Base-by-base conservation (phyloP, 1,140 invertebrate genomes). In the Limonius californicus region DNA sequence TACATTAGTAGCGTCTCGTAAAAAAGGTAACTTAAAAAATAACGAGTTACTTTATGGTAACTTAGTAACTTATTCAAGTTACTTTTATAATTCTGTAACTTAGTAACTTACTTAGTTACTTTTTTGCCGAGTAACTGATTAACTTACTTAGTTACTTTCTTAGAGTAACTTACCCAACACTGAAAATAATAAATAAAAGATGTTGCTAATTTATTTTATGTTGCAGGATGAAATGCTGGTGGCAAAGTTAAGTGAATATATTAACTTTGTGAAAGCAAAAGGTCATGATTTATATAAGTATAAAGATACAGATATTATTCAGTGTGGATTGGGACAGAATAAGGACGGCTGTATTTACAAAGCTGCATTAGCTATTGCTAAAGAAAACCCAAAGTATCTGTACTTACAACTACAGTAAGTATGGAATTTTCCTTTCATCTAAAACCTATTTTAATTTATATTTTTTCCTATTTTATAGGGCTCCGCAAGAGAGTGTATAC, bases 381-480 rank as follows among this genome's bases (percentile, higher is more conserved):
- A 54, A 4, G 21, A 56, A 16, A 23, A 61, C 4, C 27, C 21
- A n/a, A 45, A 61, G 1, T 35, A 16, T 20, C 39, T 65, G 32
- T 65, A 65, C 54, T 39, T 68, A 7, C 53, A 66, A 16, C 57
- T 62, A 21, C 42, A 61, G 66, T 68, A 60, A 54, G 57, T 62
- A n/a, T 35, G n/a, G 32, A n/a, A 8, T 8, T n/a, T 35, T 35
- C n/a, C n/a, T 35, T n/a, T 8, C n/a, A 21, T 9, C n/a, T 11
- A 6, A 35, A 30, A 7, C 9, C 12, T 19, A 14, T 39, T 43
- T 63, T n/a, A n/a, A n/a, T n/a, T n/a, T n/a, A n/a, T 45, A 11
- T 42, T 42, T 30, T 55, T 64, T 12, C 23, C n/a, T n/a, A 9
- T 9, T 4, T 27, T 27, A 9, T 27, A 64, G 63, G 23, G 23